Base-by-base conservation (phyloP, 2,797 vertebrate species). In the Rhinogobio ventralis region DNA sequence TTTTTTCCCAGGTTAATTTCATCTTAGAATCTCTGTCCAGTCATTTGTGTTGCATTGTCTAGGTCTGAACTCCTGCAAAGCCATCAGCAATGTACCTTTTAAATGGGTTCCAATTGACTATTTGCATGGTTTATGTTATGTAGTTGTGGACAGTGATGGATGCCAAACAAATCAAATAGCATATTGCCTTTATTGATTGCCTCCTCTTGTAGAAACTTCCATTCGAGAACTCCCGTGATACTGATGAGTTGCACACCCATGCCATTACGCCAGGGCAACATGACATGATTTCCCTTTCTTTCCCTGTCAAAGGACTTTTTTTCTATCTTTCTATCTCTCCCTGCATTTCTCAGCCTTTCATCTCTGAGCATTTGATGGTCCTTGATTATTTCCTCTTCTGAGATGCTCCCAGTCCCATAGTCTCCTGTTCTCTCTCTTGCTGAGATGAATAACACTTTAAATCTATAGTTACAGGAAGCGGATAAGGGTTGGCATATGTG, bases 311-410 rank as follows among this genome's bases (percentile, higher is more conserved):
- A 45, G 71, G 20, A 73, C 45, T 64, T 82, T 81, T 79, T 85
- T 53, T 76, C 28, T 39, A 39, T 30, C 15, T 66, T 42, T 42
- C 33, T 10, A n/a, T 74, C 55, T 72, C 19, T 84, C 33, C 64
- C 72, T 20, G n/a, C 77, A 85, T 86, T 82, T 75, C 79, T 79
- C 46, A 42, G 72, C 28, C 87, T 88, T 86, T 87, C 77, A 87
- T 88, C 80, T 87, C 20, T 51, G 28, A 84, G 33, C 66, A 77
- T 87, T 88, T 87, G 83, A 88, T 87, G 82, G 82, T 57, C 86
- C 86, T 72, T 87, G 75, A 86, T 88, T 87, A 85, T 86, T 87
- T 76, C 75, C 55, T 85, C 62, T 83, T 33, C 45, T 69, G 36
- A 86, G 82, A 78, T 78, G 71, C 76, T 86, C 68, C 73, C 82